Evolutionary conservation across 2,888 invertebrate species (phyloP).

Genomic region (Lepidocyrtoides sp.): DNA sequence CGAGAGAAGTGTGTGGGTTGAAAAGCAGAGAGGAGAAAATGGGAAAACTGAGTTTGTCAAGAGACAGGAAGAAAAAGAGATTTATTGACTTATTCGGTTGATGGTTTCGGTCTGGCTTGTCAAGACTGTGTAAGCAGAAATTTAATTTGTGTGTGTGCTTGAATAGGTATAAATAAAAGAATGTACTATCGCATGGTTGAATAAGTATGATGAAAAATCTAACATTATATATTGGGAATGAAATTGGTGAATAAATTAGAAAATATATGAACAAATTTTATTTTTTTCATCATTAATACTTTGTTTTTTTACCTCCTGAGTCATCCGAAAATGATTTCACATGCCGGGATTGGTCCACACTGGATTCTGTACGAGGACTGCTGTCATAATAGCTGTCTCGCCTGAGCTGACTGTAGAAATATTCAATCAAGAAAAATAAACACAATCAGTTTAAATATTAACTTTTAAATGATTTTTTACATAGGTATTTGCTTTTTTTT

Average conservation of each 20-base stretch:
- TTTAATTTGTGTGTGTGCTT: background rate
- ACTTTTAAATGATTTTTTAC: background rate
- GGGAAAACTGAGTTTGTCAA: too few species aligned
- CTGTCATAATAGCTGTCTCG: slow-evolving; percentile 85
- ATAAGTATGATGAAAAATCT: too few species aligned
- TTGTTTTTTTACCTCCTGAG: slow-evolving; percentile 76
- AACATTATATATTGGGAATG: too few species aligned
- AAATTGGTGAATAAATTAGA: too few species aligned
- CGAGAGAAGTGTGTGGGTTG: too few species aligned
- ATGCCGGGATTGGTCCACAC: slow-evolving; percentile 85
- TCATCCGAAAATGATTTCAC: slow-evolving; percentile 85
- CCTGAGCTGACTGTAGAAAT: slow-evolving; percentile 74
- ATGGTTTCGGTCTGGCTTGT: background rate
- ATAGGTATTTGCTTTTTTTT: background rate
- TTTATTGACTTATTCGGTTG: background rate
- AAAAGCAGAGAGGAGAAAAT: too few species aligned
- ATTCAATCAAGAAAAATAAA: background rate
- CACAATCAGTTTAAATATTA: background rate
- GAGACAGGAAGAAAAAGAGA: background rate
- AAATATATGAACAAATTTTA: too few species aligned
- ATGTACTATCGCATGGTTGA: too few species aligned
- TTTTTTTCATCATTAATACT: too few species aligned
- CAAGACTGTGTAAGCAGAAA: background rate
- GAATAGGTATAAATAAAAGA: too few species aligned
- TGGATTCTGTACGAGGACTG: slow-evolving; percentile 84